Conservation (phyloP, 2,113 vertebrate species). For the Poecile atricapillus region DNA sequence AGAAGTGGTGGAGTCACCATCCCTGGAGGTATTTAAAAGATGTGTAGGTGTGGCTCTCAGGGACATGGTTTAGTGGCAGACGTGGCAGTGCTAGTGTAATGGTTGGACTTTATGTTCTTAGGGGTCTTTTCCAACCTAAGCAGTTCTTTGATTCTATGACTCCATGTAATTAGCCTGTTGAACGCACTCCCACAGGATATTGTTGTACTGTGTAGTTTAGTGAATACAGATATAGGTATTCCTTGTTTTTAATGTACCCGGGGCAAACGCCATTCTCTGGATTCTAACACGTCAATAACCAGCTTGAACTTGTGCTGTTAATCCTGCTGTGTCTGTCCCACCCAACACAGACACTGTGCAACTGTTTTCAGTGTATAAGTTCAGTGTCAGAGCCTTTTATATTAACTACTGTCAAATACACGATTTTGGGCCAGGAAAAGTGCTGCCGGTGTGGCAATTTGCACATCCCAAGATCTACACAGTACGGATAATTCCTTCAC, state of each 20-base stretch:
- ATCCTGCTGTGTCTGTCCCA: neutral
- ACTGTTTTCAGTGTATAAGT: neutral
- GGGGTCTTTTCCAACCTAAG: neutral
- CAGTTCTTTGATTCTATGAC: neutral
- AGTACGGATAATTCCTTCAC: accelerated
- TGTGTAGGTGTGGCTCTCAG: neutral
- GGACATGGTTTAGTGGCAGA: neutral
- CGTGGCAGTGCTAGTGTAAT: neutral
- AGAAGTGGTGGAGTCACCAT: neutral
- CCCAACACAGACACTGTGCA: neutral
- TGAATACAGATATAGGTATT: neutral
- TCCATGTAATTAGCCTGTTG: neutral
- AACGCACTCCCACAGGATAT: slow-evolving; percentile 17
- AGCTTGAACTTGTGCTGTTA: neutral
- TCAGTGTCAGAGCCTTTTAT: neutral
- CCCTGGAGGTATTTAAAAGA: neutral
- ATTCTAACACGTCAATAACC: neutral
- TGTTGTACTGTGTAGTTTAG: neutral
- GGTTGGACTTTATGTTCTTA: neutral
- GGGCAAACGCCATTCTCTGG: neutral
- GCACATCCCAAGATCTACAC: neutral
- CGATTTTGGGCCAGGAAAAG: neutral
- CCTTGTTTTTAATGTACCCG: neutral
- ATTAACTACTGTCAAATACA: neutral
- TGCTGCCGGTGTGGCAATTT: neutral